These are phyloP conservation scores for Platycheirus rosarum DNA, from an alignment of 2,888 invertebrate species.

Conservation along the genomic window DNA sequence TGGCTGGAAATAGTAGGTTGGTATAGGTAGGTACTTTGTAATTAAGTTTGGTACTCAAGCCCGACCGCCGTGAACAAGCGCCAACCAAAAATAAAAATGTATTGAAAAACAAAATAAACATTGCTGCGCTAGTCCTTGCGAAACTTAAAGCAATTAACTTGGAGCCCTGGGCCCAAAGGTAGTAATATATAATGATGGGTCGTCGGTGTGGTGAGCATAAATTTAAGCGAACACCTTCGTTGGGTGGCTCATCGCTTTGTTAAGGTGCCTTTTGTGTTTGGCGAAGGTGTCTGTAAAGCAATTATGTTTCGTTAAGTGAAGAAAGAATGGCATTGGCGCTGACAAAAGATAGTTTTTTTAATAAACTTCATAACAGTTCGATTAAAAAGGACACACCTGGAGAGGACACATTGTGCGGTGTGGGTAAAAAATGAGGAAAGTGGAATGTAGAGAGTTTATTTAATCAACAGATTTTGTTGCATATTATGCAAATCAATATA, in stretches of 20 bases:
- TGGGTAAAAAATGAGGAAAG: too few relatives aligned
- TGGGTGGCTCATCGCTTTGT: background rate
- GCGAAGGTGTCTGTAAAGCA: background rate
- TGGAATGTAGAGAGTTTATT: too few relatives aligned
- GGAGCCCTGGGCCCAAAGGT: constrained; percentile 26
- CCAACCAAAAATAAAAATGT: background rate
- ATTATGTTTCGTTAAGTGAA: constrained; percentile 1
- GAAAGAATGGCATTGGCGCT: background rate
- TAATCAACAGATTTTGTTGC: too few relatives aligned
- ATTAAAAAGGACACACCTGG: background rate
- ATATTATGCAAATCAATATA: too few relatives aligned
- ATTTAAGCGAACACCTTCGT: background rate
- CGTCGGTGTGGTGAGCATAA: background rate
- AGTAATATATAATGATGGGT: constrained; percentile 12
- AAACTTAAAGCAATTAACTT: constrained; percentile 64
- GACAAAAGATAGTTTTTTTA: background rate
- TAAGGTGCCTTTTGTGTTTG: background rate
- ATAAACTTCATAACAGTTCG: background rate
- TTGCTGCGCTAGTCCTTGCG: constrained; percentile 1
- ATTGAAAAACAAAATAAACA: background rate
- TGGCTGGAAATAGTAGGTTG: constrained; percentile 47
- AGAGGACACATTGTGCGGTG: background rate
- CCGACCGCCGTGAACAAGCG: constrained; percentile 17
- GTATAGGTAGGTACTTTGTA: constrained; percentile 44
- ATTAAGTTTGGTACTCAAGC: constrained; percentile 49